phyloP scores from a whole-genome alignment of 2,797 vertebrate species.

The Mus minutoides region DNA sequence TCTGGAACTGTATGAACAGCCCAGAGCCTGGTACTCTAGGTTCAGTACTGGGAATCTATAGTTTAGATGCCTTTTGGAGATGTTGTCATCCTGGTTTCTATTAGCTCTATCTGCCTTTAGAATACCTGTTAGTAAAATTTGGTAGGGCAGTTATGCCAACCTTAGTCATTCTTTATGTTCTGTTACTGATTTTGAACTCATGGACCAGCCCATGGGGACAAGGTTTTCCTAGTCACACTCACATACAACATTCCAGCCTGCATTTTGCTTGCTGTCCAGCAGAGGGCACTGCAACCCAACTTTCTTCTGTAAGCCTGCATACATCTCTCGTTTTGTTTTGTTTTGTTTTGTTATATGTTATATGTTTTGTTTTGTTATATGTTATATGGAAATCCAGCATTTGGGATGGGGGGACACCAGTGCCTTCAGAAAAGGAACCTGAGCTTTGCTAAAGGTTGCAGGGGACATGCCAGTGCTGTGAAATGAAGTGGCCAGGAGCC shows the following conservation, averaged over 20 bases:
- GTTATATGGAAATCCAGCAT: too few relatives aligned
- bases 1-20: background rate
- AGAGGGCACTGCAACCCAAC: background rate
- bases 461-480: background rate
- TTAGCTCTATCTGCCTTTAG: background rate
- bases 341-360: too few relatives aligned
- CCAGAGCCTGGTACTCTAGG: background rate
- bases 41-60: background rate
- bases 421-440: background rate
- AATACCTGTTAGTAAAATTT: background rate
- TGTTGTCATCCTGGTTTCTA: background rate
- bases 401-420: fast-evolving
- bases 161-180: background rate
- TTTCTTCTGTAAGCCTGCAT: background rate
- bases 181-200: background rate
- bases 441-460: background rate
- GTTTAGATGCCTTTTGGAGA: background rate
- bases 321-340: too few relatives aligned
- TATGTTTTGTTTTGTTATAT: too few relatives aligned
- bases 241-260: fast-evolving
- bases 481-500: background rate
- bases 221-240: fast-evolving
- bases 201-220: fast-evolving
- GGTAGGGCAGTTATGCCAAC: too few relatives aligned
- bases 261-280: background rate